Evolutionary conservation across 2,113 vertebrate genomes (phyloP).

Genomic region (Rhineura floridana): DNA sequence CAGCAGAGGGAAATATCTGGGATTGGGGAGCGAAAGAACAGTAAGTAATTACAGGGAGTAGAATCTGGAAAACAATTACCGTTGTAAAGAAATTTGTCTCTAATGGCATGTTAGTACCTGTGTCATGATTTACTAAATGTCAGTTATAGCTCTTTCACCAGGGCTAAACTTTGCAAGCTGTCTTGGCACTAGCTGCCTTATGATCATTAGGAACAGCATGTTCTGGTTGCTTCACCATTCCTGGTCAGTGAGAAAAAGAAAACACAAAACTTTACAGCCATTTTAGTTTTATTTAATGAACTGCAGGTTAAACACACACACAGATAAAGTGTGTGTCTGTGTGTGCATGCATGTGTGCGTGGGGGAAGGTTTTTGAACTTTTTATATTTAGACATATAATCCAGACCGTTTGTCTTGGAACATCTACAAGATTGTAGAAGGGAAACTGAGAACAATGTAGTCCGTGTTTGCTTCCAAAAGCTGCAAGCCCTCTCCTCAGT

Average conservation of each 20-base stretch:
- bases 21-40: constrained; percentile 18
- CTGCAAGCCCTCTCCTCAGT: constrained; percentile 35
- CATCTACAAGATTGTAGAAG: constrained; percentile 32
- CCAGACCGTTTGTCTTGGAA: constrained; percentile 61
- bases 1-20: constrained; percentile 11
- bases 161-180: constrained; percentile 24
- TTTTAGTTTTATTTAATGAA: constrained; percentile 48
- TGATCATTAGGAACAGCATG: constrained; percentile 10
- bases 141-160: constrained; percentile 54
- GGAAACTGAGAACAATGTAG: constrained; percentile 40
- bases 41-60: neutral
- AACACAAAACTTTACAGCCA: constrained; percentile 9
- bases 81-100: constrained; percentile 43
- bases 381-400: constrained; percentile 45
- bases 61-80: constrained; percentile 49
- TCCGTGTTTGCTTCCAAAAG: constrained; percentile 40
- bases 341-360: too few species aligned
- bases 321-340: too few species aligned
- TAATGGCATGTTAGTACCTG: constrained; percentile 42
- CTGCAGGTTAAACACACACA: constrained; percentile 42
- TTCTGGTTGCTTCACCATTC: neutral
- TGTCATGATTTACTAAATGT: constrained; percentile 62
- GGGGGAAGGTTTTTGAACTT: constrained; percentile 41
- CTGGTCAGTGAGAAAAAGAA: constrained; percentile 29
- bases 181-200: constrained; percentile 30